Evolutionary conservation across 2,888 invertebrate genomes (phyloP).

Genomic region (Heliothis peltigera): DNA sequence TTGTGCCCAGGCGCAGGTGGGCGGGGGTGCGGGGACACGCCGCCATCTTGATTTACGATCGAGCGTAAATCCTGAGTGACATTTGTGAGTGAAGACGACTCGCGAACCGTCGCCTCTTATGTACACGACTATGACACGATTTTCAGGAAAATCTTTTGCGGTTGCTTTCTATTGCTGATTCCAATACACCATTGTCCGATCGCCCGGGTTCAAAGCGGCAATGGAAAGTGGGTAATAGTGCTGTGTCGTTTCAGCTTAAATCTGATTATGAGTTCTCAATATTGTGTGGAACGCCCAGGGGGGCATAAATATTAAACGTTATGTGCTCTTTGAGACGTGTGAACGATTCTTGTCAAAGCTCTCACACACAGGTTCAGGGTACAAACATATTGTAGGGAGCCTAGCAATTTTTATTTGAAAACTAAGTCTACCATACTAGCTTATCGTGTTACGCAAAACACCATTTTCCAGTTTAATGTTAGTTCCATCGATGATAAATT

Average conservation of each 20-base stretch:
- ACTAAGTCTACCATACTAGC: too few species aligned
- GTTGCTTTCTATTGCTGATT: slow-evolving; percentile 68
- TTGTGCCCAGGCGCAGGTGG: slow-evolving; percentile 86
- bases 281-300: slow-evolving; percentile 69
- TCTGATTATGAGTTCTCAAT: slow-evolving; percentile 67
- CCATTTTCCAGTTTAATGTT: too few species aligned
- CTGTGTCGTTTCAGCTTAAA: slow-evolving; percentile 56
- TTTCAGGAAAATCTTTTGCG: slow-evolving; percentile 80
- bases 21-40: slow-evolving; percentile 71
- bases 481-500: too few species aligned
- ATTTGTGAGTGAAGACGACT: slow-evolving; percentile 85
- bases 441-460: too few species aligned
- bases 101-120: slow-evolving; percentile 71
- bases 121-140: slow-evolving; percentile 75
- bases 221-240: slow-evolving; percentile 63
- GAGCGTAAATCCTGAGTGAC: slow-evolving; percentile 88
- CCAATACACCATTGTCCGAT: slow-evolving; percentile 51
- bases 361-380: slow-evolving; percentile 49
- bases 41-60: slow-evolving; percentile 89
- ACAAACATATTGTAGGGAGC: slow-evolving; percentile 15
- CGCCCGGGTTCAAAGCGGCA: slow-evolving; percentile 58
- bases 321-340: slow-evolving; percentile 68
- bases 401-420: neutral
- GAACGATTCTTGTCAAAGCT: slow-evolving; percentile 59
- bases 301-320: slow-evolving; percentile 73